A percentile compares a stretch with the other conserved stretches of the same genome.
phyloP scores from a whole-genome alignment of 2,888 invertebrate genomes.

The Agrotis puta region DNA sequence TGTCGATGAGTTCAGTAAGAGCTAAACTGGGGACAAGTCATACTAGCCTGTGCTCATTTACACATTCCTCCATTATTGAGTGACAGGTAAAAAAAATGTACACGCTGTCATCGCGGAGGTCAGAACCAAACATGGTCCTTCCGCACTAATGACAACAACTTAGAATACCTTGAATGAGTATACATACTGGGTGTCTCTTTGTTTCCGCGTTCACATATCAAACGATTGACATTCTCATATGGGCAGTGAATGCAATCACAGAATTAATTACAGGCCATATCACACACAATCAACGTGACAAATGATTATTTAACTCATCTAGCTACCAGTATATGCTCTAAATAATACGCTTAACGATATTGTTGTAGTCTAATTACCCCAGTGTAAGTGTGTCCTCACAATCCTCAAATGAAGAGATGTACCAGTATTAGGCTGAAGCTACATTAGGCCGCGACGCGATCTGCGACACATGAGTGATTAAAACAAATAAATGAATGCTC shows the following conservation, averaged over 20 bases:
- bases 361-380: background rate
- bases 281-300: background rate
- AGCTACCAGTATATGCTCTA: background rate
- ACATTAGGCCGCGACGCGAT: too few species aligned
- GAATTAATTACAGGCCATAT: background rate
- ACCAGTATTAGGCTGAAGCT: too few species aligned
- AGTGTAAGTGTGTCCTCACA: too few species aligned
- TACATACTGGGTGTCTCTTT: background rate
- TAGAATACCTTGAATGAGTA: slow-evolving; percentile 10
- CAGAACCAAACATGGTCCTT: slow-evolving; percentile 20
- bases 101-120: slow-evolving; percentile 1
- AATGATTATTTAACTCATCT: background rate
- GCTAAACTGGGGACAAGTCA: background rate
- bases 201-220: slow-evolving; percentile 31
- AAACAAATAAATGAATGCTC: too few species aligned
- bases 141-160: slow-evolving; percentile 18
- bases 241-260: background rate
- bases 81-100: background rate
- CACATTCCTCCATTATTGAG: slow-evolving; percentile 8
- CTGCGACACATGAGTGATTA: too few species aligned
- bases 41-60: background rate
- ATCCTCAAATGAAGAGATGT: background rate
- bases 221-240: background rate
- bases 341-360: background rate
- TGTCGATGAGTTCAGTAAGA: too few species aligned